Evolutionary conservation across 2,888 invertebrate species (phyloP), one percentile per base, ranked within the genome.

Genomic region (Ectemnius lituratus): DNA sequence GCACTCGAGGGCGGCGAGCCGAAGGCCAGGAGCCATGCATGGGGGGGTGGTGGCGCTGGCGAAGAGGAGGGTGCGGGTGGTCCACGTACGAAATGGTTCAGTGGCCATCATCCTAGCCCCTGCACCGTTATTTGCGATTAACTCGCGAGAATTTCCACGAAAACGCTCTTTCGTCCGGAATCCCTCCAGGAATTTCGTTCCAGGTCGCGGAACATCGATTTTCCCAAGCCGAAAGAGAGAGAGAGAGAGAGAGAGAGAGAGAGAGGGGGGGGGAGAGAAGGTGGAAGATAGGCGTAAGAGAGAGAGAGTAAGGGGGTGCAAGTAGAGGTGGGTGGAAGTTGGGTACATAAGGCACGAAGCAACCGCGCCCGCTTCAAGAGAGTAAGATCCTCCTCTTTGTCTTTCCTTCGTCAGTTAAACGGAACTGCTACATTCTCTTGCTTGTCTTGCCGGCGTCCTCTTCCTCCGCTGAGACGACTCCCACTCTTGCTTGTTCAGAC

Each of bases 181-280:
- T 81, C 74, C 70, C 67, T 65, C 62, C 60, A 72, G 83, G 84
- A 84, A 84, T 82, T 80, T 84, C 74, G 74, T 83, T 84, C 79
- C 84, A 61, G 80, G 84, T 84, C 84, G 83, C 70, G 77, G 76
- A 67, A 80, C 84, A 84, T 84, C 79, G 84, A 84, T 82, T 84
- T 84, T 82, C 79, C 66, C n/a, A 59, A 62, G 52, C 52, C 4
- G 16, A 49, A 37, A 13, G 46, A 4, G 49, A 47, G 11, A 62
- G 62, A 37, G 28, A 20, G 57, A 13, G 67, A 58, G 16, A 52
- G 62, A 63, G 49, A 52, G 63, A 16, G 63, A 45, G 73, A 73
- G 62, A 66, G 62, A 52, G 71, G 73, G 37, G 37, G 37, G n/a
- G n/a, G n/a, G n/a, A n/a, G n/a, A 13, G 67, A 58, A 74, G 11